Base-by-base conservation (phyloP, 2,797 vertebrate species). In the Bothrops alternatus region DNA sequence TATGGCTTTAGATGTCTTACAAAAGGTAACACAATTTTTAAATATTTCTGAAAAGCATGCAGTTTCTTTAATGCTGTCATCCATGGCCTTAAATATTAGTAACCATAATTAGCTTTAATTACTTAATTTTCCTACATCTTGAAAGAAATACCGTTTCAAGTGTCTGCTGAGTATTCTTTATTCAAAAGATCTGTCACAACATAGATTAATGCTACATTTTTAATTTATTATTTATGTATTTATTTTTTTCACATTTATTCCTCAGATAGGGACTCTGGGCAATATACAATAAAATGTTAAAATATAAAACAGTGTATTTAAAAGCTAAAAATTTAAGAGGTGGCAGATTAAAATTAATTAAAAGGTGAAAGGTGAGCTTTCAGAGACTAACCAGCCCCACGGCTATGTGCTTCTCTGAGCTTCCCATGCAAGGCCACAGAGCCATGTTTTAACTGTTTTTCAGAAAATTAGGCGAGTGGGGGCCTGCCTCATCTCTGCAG, bases 1-100 rank as follows among this genome's bases (percentile, higher is more conserved):
- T 94, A 99, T 98, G 10, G 98, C 99, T 89, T 98, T 99, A 97
- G 99, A 99, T 96, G 99, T 99, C 93, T 97, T 99, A 94, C 99
- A 99, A 97, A 99, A 99, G 99, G 99, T 99, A 97, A 92, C 53
- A n/a, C 26, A 58, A 88, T 92, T 96, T 87, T 96, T 78, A 94
- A 12, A 94, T 91, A 14, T 50, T 1, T 93, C 42, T 93, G 90
- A 95, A 93, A 90, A 86, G 32, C n/a, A 20, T 10, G 55, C 1
- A 13, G 55, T 7, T 88, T 78, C 50, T 91, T 91, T 89, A 91
- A 37, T 61, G 91, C 91, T 92, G 65, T 32, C 95, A 1, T 90
- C 20, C 94, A 2, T 86, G 60, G 12, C 86, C 0, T 16, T 6
- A 90, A 25, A 88, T 93, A 3, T 63, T 92, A 53, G 73, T 89